A percentile compares a stretch with the other conserved stretches of the same genome.
These are phyloP conservation scores for Tachyglossus aculeatus DNA, from an alignment of 2,797 vertebrate genomes.

Conservation along the genomic window DNA sequence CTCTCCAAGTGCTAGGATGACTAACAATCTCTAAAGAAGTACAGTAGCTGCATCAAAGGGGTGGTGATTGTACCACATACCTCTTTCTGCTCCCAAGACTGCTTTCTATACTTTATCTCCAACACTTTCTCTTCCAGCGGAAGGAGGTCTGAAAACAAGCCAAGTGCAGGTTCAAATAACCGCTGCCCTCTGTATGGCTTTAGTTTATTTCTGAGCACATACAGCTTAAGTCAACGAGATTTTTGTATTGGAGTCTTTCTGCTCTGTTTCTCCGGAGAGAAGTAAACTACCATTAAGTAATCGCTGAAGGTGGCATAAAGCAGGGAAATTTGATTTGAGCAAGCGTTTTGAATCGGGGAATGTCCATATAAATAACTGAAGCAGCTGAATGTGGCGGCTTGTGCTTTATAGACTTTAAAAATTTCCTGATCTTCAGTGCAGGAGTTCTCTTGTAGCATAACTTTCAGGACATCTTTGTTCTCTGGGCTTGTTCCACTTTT, in stretches of 20 bases:
- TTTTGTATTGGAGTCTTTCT: constrained; percentile 43
- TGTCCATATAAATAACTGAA: constrained; percentile 43
- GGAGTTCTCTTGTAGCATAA: constrained; percentile 1
- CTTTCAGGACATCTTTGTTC: not conserved
- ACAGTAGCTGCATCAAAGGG: too few relatives aligned
- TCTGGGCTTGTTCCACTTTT: not conserved
- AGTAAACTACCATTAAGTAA: constrained; percentile 58
- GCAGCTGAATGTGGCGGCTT: constrained; percentile 47
- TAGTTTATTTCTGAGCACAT: not conserved
- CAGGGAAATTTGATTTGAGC: constrained; percentile 60
- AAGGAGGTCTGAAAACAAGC: not conserved
- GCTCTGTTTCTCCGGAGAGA: constrained; percentile 52
- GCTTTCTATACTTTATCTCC: not conserved
- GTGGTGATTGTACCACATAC: too few relatives aligned
- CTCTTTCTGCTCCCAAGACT: not conserved
- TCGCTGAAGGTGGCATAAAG: constrained; percentile 58
- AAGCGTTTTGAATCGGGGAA: constrained; percentile 49
- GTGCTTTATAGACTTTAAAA: constrained; percentile 8
- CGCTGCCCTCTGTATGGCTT: not conserved
- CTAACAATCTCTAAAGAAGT: too few relatives aligned
- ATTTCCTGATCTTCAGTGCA: constrained; percentile 34
- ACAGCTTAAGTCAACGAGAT: constrained; percentile 35
- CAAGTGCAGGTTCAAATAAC: not conserved
- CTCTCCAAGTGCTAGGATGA: too few relatives aligned
- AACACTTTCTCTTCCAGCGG: not conserved